Evolutionary conservation across 2,797 vertebrate genomes (phyloP).

Genomic region (Apogon talboti): DNA sequence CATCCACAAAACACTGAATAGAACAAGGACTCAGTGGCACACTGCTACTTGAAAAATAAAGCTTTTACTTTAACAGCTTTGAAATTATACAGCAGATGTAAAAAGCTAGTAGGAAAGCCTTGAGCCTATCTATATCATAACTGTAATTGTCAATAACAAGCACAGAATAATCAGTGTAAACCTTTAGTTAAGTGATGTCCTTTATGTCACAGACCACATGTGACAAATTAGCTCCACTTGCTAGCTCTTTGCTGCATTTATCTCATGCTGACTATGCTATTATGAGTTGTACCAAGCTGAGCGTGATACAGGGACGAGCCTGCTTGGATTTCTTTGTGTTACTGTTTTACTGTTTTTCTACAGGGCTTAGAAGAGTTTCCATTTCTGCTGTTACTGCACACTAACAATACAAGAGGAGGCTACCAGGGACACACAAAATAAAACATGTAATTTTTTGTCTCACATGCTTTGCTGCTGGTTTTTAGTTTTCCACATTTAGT

Average conservation of each 20-base stretch:
- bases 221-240: neutral
- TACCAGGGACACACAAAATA: neutral
- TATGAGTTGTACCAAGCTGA: conserved; percentile 8
- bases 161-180: neutral
- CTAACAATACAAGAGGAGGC: neutral
- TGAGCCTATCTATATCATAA: neutral
- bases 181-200: neutral
- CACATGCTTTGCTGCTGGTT: no score
- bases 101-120: neutral
- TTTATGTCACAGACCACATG: neutral
- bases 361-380: neutral
- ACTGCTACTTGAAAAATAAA: conserved; percentile 9
- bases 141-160: neutral
- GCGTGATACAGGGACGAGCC: conserved; percentile 1
- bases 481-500: no score
- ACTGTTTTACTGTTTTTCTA: no score
- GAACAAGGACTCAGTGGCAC: conserved; percentile 21
- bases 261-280: neutral
- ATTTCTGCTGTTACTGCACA: neutral
- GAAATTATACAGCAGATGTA: neutral
- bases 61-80: neutral
- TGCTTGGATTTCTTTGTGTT: neutral
- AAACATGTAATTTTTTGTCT: no score
- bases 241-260: neutral
- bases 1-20: conserved; percentile 54